Base-by-base conservation (phyloP, 1,140 invertebrate genomes). In the Lepeophtheirus salmonis region DNA sequence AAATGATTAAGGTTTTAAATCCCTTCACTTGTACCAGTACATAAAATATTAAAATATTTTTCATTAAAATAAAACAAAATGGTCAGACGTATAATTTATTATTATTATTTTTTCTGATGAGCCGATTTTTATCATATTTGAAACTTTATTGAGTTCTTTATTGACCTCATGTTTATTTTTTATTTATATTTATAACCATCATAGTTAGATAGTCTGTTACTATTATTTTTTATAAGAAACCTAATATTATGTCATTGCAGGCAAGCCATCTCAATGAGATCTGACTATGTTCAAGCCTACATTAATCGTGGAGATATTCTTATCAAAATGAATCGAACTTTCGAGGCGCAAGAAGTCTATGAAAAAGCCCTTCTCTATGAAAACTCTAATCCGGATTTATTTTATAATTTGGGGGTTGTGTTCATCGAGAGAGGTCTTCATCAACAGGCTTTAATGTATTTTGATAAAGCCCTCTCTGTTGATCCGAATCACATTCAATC, bases 261-360 rank as follows among this genome's bases (percentile, higher is more conserved):
- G 52, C 89, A 92, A 68, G 91, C 91, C 0, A 95, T 96, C 62
- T 90, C 87, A 67, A 97, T 97, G 92, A 76, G 91, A 64, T 82
- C 89, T 12, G 92, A 97, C 75, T 97, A 95, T 70, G 90, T 90
- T 0, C 86, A 96, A 70, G 92, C 91, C 3, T 96, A 96, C 68
- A 96, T 96, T 64, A 96, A 96, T 73, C 79, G 90, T 56, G 91
- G 90, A 0, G 91, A 96, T 73, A 86, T 97, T 70, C 77, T 95
- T 48, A 86, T 97, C 68, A 95, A 94, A 74, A 75, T 96, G 67
- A 92, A 92, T 73, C 80, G 73, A 63, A 90, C 88, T 3, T 83
- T 89, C 67, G 90, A 96, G 72, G 92, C 92, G 0, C 84, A 90
- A 70, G 83, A 91, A 69, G 50, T 21, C 13, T 63, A 64, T 24